Percentiles rank a stretch among this genome's conserved stretches.
Conservation (phyloP, 2,888 invertebrate species). For the Trilocha varians region DNA sequence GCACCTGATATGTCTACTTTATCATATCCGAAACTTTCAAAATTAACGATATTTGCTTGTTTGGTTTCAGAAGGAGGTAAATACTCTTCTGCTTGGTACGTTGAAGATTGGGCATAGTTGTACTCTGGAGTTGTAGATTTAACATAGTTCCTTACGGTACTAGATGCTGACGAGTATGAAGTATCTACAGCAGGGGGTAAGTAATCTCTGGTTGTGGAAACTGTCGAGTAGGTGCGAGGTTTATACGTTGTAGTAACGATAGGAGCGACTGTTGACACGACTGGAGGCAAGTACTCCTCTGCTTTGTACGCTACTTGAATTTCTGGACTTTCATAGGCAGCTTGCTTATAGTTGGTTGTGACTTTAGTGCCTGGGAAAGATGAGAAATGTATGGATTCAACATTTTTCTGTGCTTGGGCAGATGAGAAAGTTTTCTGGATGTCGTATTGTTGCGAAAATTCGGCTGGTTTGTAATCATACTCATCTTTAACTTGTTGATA, state of each 20-base stretch:
- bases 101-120: slow-evolving; percentile 33
- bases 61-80: slow-evolving; percentile 36
- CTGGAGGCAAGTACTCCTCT: slow-evolving; percentile 58
- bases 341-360: slow-evolving; percentile 40
- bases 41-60: slow-evolving; percentile 26
- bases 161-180: slow-evolving; percentile 27
- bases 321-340: slow-evolving; percentile 47
- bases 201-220: slow-evolving; percentile 31
- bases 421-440: slow-evolving; percentile 20
- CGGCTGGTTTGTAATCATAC: slow-evolving; percentile 31
- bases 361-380: slow-evolving; percentile 35
- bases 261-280: slow-evolving; percentile 33
- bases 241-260: slow-evolving; percentile 39
- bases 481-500: slow-evolving; percentile 31
- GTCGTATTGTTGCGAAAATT: slow-evolving; percentile 28
- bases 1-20: slow-evolving; percentile 26
- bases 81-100: slow-evolving; percentile 43
- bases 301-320: slow-evolving; percentile 52
- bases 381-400: slow-evolving; percentile 46
- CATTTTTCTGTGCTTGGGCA: slow-evolving; percentile 30
- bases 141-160: slow-evolving; percentile 32
- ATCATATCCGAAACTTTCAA: slow-evolving; percentile 38
- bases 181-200: slow-evolving; percentile 23
- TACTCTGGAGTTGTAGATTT: slow-evolving; percentile 39
- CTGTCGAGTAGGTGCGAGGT: slow-evolving; percentile 39